Conservation (phyloP, 2,113 vertebrate species). For the Forbesichthys agassizii region DNA sequence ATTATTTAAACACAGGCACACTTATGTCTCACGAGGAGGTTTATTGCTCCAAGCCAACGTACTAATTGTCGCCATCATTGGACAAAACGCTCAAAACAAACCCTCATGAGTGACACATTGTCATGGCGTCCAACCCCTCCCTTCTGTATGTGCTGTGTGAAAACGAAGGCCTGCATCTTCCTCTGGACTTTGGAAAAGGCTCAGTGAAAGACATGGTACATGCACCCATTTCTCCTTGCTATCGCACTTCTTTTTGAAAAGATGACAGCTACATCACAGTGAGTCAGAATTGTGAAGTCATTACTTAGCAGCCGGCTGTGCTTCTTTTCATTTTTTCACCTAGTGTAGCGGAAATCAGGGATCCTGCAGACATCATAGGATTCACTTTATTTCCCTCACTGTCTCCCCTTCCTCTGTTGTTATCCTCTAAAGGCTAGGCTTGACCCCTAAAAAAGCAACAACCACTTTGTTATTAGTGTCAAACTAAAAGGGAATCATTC, state of each 20-base stretch:
- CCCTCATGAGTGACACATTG: too few relatives aligned
- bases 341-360: constrained; percentile 67
- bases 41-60: too few relatives aligned
- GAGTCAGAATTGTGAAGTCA: constrained; percentile 72
- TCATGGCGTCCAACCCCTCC: too few relatives aligned
- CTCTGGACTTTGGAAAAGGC: constrained; percentile 63
- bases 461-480: constrained; percentile 71
- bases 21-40: too few relatives aligned
- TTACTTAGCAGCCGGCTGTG: constrained; percentile 66
- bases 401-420: constrained; percentile 67
- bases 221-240: constrained; percentile 70
- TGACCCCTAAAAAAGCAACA: constrained; percentile 58
- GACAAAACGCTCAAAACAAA: too few relatives aligned
- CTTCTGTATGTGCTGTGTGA: constrained; percentile 26
- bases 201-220: constrained; percentile 71
- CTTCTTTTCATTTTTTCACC: constrained; percentile 32
- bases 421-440: constrained; percentile 70
- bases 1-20: too few relatives aligned
- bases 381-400: constrained; percentile 72
- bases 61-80: too few relatives aligned
- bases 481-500: constrained; percentile 71
- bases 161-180: constrained; percentile 62
- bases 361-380: constrained; percentile 75
- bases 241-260: constrained; percentile 69
- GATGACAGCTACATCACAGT: constrained; percentile 78